phyloP scores from a whole-genome alignment of 2,797 vertebrate genomes.

The Melanotaenia pygmaea region DNA sequence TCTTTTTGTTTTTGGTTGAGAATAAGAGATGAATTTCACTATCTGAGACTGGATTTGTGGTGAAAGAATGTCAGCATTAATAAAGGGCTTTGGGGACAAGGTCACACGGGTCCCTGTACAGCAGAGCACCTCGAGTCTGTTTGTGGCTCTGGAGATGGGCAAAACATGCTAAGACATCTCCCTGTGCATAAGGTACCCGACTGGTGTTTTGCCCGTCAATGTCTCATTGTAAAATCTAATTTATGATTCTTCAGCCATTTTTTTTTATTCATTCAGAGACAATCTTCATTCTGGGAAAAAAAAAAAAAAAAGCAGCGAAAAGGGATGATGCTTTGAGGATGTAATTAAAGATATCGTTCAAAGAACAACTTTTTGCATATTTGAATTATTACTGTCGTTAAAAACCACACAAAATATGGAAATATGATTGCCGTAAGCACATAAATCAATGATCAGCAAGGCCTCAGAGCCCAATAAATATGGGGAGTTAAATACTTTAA shows the following conservation, averaged over 20 bases:
- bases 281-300: slow-evolving; percentile 78
- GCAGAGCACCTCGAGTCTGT: slow-evolving; percentile 80
- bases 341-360: slow-evolving; percentile 99
- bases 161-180: slow-evolving; percentile 87
- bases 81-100: slow-evolving; percentile 90
- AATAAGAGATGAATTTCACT: slow-evolving; percentile 86
- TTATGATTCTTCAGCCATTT: slow-evolving; percentile 84
- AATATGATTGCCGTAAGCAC: slow-evolving; percentile 99
- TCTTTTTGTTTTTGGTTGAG: slow-evolving; percentile 50
- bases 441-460: slow-evolving; percentile 99
- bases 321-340: slow-evolving; percentile 99
- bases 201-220: slow-evolving; percentile 65
- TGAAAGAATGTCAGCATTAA: slow-evolving; percentile 99
- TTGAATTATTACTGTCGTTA: slow-evolving; percentile 99
- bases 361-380: slow-evolving; percentile 99
- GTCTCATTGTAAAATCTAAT: slow-evolving; percentile 85
- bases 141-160: slow-evolving; percentile 85
- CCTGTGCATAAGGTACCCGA: slow-evolving; percentile 78
- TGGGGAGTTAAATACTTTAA: slow-evolving; percentile 99
- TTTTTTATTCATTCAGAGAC: slow-evolving; percentile 74
- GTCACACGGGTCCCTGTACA: slow-evolving; percentile 81
- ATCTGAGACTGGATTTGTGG: slow-evolving; percentile 95
- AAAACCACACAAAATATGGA: slow-evolving; percentile 99
- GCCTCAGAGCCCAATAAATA: slow-evolving; percentile 99
- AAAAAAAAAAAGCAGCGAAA: slow-evolving; percentile 61